phyloP scores from a whole-genome alignment of 2,888 invertebrate genomes.

The Cremastinae sp. region DNA sequence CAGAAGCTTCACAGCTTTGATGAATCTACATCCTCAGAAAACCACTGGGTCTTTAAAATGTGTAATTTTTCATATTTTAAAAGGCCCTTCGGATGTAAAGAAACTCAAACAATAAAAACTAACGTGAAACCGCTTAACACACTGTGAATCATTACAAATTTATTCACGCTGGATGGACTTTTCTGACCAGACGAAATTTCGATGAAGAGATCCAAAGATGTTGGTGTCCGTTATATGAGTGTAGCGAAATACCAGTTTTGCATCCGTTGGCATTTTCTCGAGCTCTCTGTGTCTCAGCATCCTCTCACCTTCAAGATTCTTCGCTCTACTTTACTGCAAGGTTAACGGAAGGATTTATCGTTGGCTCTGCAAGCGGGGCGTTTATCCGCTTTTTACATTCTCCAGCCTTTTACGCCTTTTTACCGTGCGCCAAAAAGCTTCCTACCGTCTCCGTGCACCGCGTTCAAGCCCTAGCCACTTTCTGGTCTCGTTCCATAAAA shows the following conservation, averaged over 20 bases:
- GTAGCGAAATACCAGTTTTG: conserved; percentile 16
- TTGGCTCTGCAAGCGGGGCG: not conserved
- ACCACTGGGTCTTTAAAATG: too few relatives aligned
- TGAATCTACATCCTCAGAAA: too few relatives aligned
- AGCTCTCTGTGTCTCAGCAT: not conserved
- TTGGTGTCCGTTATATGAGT: conserved; percentile 49
- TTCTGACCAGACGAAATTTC: conserved; percentile 38
- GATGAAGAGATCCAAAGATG: conserved; percentile 27
- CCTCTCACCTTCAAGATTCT: not conserved
- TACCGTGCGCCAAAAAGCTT: conserved; percentile 51
- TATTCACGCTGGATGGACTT: conserved; percentile 40
- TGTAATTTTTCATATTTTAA: too few relatives aligned
- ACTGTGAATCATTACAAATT: too few relatives aligned
- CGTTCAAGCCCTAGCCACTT: conserved; percentile 23
- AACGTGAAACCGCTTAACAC: too few relatives aligned
- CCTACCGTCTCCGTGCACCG: conserved; percentile 28
- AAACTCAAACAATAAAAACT: too few relatives aligned
- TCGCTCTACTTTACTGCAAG: conserved; percentile 29
- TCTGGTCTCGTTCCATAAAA: conserved; percentile 12
- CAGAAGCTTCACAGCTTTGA: too few relatives aligned
- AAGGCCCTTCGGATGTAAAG: too few relatives aligned
- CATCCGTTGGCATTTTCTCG: conserved; percentile 31
- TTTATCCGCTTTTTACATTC: not conserved
- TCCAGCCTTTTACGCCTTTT: conserved; percentile 11
- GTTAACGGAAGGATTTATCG: conserved; percentile 49